Percentiles rank a stretch among this genome's conserved stretches.
These are phyloP conservation scores for Anneissia japonica DNA, from an alignment of 35 echinoderm and acorn worm species.

Conservation along the genomic window DNA sequence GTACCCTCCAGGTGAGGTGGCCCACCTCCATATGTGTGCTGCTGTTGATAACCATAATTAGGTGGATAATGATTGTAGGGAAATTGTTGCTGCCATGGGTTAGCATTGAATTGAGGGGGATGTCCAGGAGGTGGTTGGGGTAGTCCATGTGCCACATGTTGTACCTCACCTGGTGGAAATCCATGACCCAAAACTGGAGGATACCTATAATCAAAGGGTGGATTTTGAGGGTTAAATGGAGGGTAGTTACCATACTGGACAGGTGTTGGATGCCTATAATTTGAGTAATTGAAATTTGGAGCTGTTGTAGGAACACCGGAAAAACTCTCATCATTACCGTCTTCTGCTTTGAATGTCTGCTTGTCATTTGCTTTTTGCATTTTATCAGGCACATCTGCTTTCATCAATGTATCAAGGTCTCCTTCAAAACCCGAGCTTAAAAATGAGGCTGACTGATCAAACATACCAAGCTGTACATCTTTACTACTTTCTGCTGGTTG, in stretches of 20 bases:
- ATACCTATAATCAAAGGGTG: background rate
- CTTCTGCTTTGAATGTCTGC: background rate
- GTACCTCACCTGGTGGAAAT: background rate
- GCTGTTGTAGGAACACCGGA: background rate
- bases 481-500: background rate
- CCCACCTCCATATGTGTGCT: background rate
- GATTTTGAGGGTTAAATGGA: background rate
- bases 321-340: background rate
- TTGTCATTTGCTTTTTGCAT: background rate
- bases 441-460: background rate
- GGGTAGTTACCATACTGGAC: background rate
- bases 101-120: background rate
- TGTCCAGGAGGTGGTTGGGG: background rate
- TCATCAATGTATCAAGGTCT: background rate
- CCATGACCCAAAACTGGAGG: background rate
- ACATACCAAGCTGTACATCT: background rate
- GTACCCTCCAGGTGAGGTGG: too few relatives aligned
- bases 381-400: background rate
- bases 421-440: background rate
- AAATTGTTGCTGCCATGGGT: background rate
- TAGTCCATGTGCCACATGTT: background rate
- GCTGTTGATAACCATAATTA: background rate
- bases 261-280: background rate
- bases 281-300: background rate
- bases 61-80: background rate